These are phyloP conservation scores for Tenthredo notha DNA, from an alignment of 2,888 invertebrate genomes.

Conservation along the genomic window DNA sequence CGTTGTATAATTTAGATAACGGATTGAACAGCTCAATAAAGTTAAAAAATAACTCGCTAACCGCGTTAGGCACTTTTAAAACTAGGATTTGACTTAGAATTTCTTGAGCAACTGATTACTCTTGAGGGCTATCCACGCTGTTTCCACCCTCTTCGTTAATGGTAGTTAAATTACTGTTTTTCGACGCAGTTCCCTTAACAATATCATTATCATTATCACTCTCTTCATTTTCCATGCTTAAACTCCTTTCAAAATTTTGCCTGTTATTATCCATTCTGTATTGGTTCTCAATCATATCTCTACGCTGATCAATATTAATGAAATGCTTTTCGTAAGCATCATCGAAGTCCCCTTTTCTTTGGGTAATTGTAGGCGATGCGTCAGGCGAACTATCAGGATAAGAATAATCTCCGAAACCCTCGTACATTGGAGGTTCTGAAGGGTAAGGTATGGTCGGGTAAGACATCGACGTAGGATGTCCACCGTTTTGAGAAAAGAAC, in stretches of 20 bases:
- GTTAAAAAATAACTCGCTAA: constrained; percentile 38
- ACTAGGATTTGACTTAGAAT: constrained; percentile 61
- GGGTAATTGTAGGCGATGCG: constrained; percentile 67
- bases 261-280: constrained; percentile 65
- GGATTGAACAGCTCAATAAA: background rate
- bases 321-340: constrained; percentile 65
- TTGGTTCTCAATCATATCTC: constrained; percentile 63
- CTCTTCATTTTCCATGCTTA: constrained; percentile 54
- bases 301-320: constrained; percentile 62
- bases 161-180: constrained; percentile 67
- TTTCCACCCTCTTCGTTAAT: constrained; percentile 70
- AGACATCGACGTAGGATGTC: constrained; percentile 62
- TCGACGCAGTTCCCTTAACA: constrained; percentile 59
- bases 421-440: constrained; percentile 69
- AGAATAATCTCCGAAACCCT: constrained; percentile 70
- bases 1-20: background rate
- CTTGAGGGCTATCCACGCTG: constrained; percentile 65
- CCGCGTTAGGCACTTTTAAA: constrained; percentile 56
- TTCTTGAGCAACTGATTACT: constrained; percentile 61
- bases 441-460: constrained; percentile 68
- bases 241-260: constrained; percentile 65
- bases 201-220: constrained; percentile 51
- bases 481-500: constrained; percentile 66
- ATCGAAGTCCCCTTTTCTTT: constrained; percentile 64
- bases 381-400: constrained; percentile 70